Evolutionary conservation across 2,797 vertebrate species (phyloP), one percentile per base, ranked within the genome.

Genomic region (Tangara arthus): DNA sequence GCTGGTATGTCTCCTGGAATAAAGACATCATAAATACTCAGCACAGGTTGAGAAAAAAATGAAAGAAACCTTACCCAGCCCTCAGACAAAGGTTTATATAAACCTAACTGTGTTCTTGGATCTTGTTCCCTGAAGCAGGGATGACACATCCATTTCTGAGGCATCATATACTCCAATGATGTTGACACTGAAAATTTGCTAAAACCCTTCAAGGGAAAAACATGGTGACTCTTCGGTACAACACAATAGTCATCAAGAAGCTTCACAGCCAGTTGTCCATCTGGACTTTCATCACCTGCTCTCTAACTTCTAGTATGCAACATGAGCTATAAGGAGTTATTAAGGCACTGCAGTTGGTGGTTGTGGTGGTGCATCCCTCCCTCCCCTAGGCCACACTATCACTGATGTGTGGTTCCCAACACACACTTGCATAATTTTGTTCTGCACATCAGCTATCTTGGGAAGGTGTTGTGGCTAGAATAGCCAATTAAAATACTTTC

Each of bases 1-100:
- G 4, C 12, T 1, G 0, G 13, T 32, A 75, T 1, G 0, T 28
- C 30, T 64, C 22, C 39, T 50, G 55, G 19, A 47, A 16, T 42
- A 42, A 75, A 81, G 24, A 69, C 27, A 44, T 47, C n/a, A 53
- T 2, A 66, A 92, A 87, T 75, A 69, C 12, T 61, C 37, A 39
- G 63, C n/a, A 75, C 3, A 8, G 27, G 8, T 22, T 46, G 34
- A 82, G 42, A 46, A 32, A 26, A 27, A 84, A 50, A 57, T 26
- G 6, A 79, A 90, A 78, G 30, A 85, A 87, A 53, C 1, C 2
- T 26, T 35, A 78, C 13, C 11, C 27, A 71, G n/a, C 7, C 49
- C 22, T 88, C 7, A 12, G 46, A 53, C 9, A 86, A 84, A 83
- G 11, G 24, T 61, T 90, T 79, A 65, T 35, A 61, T 6, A 82